Evolutionary conservation across 2,113 vertebrate genomes (phyloP), one percentile per base, ranked within the genome.

Genomic region (Nansenia antarctica): DNA sequence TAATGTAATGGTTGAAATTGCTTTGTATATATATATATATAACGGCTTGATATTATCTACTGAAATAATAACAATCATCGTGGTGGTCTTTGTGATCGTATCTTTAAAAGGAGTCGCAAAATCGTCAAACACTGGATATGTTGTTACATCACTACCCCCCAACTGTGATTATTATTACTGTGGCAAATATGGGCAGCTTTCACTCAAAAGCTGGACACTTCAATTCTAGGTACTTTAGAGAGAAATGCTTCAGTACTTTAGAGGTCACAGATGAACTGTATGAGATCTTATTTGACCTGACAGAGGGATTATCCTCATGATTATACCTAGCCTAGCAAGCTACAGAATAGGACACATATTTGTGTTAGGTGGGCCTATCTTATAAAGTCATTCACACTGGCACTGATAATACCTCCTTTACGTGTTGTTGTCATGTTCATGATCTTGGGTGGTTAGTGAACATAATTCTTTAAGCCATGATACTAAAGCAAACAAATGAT

Each of bases 1-100:
- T 61, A 63, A 59, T 70, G 77, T 77, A 74, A 72, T 52, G 68
- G 70, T 71, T 73, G 54, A 69, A 60, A 11, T 42, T 71, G 80
- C 73, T 84, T 75, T 91, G 88, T 92, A 87, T 54, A 89, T 89
- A 92, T 84, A 74, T 91, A 88, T 92, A 87, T 54, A 89, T 89
- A 92, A 79, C 62, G 67, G 79, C 79, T 89, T 76, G 70, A 80
- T 85, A 74, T 90, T n/a, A 85, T 87, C 81, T 88, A 80, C 78
- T 84, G 72, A 68, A 81, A 85, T 66, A 81, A 85, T 81, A 76
- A 74, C 72, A 82, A 87, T 88, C 75, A 82, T 79, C 83, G 68
- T 88, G 72, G 82, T 91, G 83, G 78, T 90, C 78, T 90, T 87
- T 82, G 87, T 90, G 87, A 70, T 85, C n/a, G 86, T 91, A 80